Percentiles rank a stretch among this genome's conserved stretches.
Evolutionary conservation across 2,888 invertebrate species (phyloP).

Genomic region (Melanargia galathea): DNA sequence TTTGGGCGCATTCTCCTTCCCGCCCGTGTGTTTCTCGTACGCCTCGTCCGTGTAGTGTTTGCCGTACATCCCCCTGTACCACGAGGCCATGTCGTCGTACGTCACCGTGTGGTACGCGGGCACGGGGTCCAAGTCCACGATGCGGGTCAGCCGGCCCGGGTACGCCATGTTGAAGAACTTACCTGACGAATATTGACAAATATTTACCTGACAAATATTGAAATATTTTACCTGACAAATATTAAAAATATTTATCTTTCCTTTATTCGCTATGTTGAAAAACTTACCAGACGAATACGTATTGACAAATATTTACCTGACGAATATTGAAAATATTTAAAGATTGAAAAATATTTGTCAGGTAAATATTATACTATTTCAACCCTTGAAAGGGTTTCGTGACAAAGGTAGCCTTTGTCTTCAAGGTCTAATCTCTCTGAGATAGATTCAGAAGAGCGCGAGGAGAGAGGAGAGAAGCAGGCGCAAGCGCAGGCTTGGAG

Average conservation of each 20-base stretch:
- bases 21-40: slow-evolving; percentile 53
- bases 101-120: slow-evolving; percentile 55
- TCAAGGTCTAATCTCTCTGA: too few species aligned
- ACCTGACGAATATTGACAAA: slow-evolving; percentile 48
- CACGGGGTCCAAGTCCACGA: slow-evolving; percentile 66
- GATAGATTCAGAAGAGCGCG: too few species aligned
- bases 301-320: too few species aligned
- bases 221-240: background rate
- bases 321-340: background rate
- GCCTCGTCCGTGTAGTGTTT: slow-evolving; percentile 56
- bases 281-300: too few species aligned
- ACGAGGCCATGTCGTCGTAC: slow-evolving; percentile 48
- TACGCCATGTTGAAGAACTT: slow-evolving; percentile 69
- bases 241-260: too few species aligned
- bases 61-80: slow-evolving; percentile 64
- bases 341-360: too few species aligned
- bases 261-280: slow-evolving; percentile 67
- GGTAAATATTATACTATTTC: too few species aligned
- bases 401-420: too few species aligned
- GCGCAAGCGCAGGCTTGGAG: too few species aligned
- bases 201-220: background rate
- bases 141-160: slow-evolving; percentile 74
- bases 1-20: slow-evolving; percentile 55
- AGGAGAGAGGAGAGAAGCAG: too few species aligned
- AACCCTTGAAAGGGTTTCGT: too few species aligned